These are phyloP conservation scores for Hypocryptadius cinnamomeus DNA, from an alignment of 2,113 vertebrate genomes.

Conservation along the genomic window DNA sequence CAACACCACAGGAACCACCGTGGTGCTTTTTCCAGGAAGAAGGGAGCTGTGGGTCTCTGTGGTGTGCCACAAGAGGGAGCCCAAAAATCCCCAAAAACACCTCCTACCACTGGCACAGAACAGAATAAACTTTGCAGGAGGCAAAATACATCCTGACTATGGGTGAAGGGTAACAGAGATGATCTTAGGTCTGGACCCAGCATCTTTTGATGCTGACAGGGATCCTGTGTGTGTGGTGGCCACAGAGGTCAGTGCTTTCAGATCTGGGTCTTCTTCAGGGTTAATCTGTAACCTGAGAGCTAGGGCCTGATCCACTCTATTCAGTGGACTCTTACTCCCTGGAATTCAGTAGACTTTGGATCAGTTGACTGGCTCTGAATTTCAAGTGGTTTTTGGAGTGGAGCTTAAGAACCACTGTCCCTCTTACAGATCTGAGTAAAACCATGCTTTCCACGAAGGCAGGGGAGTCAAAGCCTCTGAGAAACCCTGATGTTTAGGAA, in stretches of 20 bases:
- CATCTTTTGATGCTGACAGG: not conserved
- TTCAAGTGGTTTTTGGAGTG: not conserved
- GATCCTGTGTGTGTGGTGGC: not conserved
- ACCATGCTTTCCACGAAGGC: not conserved
- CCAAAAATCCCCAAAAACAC: not conserved
- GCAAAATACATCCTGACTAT: not conserved
- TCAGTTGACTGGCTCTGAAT: not conserved
- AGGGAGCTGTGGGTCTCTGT: not conserved
- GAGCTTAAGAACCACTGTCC: not conserved
- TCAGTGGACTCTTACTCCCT: not conserved
- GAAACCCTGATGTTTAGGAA: not conserved
- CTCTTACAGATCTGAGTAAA: not conserved
- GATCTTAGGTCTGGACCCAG: not conserved
- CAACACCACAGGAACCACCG: fast-evolving
- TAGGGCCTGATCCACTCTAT: not conserved
- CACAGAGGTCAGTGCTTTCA: not conserved
- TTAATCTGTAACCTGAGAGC: not conserved
- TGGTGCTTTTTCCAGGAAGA: not conserved
- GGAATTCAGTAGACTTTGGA: not conserved
- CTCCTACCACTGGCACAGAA: not conserved
- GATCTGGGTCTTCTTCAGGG: not conserved
- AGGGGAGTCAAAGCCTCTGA: not conserved
- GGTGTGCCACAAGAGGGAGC: conserved; percentile 42
- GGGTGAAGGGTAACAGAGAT: not conserved
- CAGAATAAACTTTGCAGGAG: not conserved